Evolutionary conservation across 2,113 vertebrate species (phyloP), one percentile per base, ranked within the genome.

Genomic region (Phasianus colchicus): DNA sequence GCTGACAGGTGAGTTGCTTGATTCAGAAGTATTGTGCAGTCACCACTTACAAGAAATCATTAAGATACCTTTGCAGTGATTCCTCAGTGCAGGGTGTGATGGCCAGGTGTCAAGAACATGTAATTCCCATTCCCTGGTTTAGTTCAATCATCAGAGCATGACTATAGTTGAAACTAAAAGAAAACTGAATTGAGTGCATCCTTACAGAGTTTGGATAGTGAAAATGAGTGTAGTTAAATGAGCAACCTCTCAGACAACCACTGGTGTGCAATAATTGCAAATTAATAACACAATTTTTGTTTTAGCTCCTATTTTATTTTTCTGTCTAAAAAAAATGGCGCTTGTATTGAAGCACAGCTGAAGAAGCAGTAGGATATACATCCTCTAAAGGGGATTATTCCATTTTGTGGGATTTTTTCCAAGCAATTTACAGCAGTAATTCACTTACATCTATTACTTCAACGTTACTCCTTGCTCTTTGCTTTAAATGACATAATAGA

Each of bases 1-100:
- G 79, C 72, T 88, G 86, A 93, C 47, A 88, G 83, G 16, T 54
- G 66, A 93, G 83, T 69, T 86, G 74, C 70, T 93, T 72, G 43
- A 84, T 86, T 88, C 40, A n/a, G 34, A 76, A 32, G 36, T 54
- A 50, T 29, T 54, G 40, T 48, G 24, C 36, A 90, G 13, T 30
- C 43, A 34, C 50, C 48, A 55, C n/a, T 69, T 72, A 72, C 50
- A 29, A 40, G 69, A 63, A 77, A 40, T 38, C 60, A 48, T 57
- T 34, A 21, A 0, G 1, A 82, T 77, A 76, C 9, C 22, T 89
- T 45, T 72, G 17, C 32, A 4, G 38, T 70, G 67, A 50, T 66
- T 86, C 60, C 48, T 81, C 12, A 64, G 76, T 17, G 57, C 19
- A 74, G 25, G 45, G n/a, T 66, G 64, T 67, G 75, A 80, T 34